These are phyloP conservation scores for Rhinella marina DNA, from an alignment of 2,797 vertebrate species.

Conservation along the genomic window DNA sequence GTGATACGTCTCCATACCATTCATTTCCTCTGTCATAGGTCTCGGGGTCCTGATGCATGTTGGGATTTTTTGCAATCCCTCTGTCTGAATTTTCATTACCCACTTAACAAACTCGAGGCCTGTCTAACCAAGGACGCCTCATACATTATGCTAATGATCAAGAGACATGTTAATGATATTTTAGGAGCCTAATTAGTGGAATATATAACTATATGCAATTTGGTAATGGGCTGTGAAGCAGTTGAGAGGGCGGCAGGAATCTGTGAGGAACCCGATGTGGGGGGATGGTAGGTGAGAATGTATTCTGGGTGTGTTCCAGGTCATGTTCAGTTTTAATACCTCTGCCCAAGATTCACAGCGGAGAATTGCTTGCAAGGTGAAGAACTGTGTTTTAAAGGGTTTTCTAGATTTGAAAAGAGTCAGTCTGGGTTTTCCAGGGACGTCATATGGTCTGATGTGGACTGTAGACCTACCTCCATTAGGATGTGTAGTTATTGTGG, in stretches of 20 bases:
- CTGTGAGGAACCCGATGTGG: slow-evolving; percentile 25
- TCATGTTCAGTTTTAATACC: slow-evolving; percentile 48
- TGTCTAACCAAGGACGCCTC: slow-evolving; percentile 91
- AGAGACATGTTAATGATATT: slow-evolving; percentile 99
- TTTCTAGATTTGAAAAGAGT: not conserved
- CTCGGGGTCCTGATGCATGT: slow-evolving; percentile 39
- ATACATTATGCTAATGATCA: slow-evolving; percentile 99
- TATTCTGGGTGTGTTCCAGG: slow-evolving; percentile 41
- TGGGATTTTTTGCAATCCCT: slow-evolving; percentile 63
- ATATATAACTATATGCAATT: slow-evolving; percentile 95
- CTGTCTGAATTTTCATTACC: slow-evolving; percentile 76
- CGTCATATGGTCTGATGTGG: not conserved
- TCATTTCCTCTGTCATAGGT: slow-evolving; percentile 60
- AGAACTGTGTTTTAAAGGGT: not conserved
- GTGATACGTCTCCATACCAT: slow-evolving; percentile 11
- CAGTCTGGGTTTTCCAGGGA: not conserved
- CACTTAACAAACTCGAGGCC: slow-evolving; percentile 86
- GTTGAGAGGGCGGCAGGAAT: slow-evolving; percentile 74
- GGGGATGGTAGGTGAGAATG: slow-evolving; percentile 31
- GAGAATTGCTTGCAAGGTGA: not conserved
- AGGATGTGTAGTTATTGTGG: not conserved
- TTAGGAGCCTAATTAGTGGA: slow-evolving; percentile 99
- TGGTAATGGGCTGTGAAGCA: slow-evolving; percentile 96
- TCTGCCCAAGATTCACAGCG: slow-evolving; percentile 16
- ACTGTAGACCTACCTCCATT: not conserved